Conservation (phyloP, 2,797 vertebrate genomes). For the Anguilla marmorata region DNA sequence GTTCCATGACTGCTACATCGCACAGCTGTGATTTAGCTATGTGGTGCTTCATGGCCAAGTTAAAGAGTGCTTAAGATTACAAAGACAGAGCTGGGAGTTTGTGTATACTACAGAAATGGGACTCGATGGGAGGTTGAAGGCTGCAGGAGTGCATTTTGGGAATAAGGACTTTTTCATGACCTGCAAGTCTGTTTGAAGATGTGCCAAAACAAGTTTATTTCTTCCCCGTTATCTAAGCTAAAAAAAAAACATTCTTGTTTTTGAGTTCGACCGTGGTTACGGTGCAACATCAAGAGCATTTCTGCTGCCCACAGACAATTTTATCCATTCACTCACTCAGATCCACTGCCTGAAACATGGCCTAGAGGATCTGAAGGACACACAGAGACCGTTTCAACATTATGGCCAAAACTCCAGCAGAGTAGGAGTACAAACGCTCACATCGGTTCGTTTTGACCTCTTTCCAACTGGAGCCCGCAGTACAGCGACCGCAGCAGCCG, state of each 20-base stretch:
- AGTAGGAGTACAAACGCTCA: neutral
- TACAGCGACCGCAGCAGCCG: neutral
- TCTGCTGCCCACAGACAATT: neutral
- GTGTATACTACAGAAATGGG: neutral
- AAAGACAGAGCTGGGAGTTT: neutral
- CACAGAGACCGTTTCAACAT: neutral
- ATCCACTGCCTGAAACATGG: neutral
- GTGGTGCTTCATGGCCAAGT: neutral
- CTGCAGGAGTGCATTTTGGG: neutral
- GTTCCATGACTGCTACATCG: neutral
- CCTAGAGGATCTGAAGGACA: neutral
- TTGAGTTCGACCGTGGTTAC: neutral
- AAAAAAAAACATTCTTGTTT: neutral
- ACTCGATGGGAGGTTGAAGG: conserved; percentile 3
- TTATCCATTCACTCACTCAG: neutral
- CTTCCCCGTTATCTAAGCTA: neutral
- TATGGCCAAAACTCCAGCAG: neutral
- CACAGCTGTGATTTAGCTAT: neutral
- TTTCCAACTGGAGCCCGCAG: neutral
- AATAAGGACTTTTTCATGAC: conserved; percentile 13
- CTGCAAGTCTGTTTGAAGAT: neutral
- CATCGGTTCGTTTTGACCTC: neutral
- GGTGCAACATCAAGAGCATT: neutral
- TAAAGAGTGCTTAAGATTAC: neutral
- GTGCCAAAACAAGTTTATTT: neutral